phyloP scores from a whole-genome alignment of 2,113 vertebrate genomes.

The Lycaon pictus region DNA sequence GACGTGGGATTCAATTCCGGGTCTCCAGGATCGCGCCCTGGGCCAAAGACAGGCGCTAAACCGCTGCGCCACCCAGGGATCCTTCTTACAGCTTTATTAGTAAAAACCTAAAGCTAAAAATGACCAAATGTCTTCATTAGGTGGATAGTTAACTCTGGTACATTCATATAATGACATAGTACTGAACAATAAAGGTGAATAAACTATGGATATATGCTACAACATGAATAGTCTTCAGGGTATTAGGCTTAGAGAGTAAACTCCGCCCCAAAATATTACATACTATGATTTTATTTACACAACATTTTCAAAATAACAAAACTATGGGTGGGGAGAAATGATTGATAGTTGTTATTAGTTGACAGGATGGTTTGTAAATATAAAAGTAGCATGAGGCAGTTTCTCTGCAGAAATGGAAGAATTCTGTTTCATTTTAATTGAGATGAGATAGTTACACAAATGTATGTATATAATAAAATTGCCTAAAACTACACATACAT shows the following conservation, averaged over 20 bases:
- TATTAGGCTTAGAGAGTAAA: neutral
- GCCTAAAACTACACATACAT: neutral
- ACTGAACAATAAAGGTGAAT: neutral
- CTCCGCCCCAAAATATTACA: neutral
- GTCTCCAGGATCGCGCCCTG: too few species aligned
- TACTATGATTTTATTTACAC: neutral
- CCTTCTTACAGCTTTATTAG: neutral
- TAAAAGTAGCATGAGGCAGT: neutral
- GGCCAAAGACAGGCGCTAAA: too few species aligned
- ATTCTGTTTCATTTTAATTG: neutral
- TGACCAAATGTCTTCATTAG: neutral
- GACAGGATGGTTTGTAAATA: neutral
- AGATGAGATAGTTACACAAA: neutral
- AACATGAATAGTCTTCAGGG: neutral
- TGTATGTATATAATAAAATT: neutral
- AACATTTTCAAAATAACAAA: neutral
- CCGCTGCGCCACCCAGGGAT: too few species aligned
- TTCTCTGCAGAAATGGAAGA: neutral
- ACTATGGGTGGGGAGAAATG: neutral
- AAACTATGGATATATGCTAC: neutral
- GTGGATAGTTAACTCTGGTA: neutral
- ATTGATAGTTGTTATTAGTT: neutral
- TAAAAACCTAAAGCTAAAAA: neutral
- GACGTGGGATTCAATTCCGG: too few species aligned
- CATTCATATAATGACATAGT: neutral